These are phyloP conservation scores for Lymantria dispar DNA, from an alignment of 2,888 invertebrate species.

Conservation along the genomic window DNA sequence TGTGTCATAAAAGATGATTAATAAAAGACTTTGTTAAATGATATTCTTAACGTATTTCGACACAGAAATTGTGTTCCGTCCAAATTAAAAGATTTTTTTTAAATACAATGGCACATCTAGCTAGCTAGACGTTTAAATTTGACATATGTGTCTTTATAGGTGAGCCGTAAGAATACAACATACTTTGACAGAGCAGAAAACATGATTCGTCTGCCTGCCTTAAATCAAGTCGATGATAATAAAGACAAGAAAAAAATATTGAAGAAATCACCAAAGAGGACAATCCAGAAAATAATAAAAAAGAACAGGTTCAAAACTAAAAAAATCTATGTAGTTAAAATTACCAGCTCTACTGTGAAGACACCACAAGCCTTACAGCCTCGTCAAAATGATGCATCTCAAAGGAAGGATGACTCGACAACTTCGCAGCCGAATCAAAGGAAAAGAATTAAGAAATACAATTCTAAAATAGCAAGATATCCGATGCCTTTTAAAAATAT, in stretches of 20 bases:
- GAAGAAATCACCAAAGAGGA: slow-evolving; percentile 61
- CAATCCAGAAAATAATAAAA: slow-evolving; percentile 71
- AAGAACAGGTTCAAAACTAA: slow-evolving; percentile 51
- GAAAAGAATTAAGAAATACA: slow-evolving; percentile 45
- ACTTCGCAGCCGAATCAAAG: slow-evolving; percentile 46
- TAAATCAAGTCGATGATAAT: slow-evolving; percentile 41
- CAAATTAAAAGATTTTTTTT: too few species aligned
- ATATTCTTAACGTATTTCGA: too few species aligned
- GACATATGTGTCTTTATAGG: background rate
- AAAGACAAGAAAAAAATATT: slow-evolving; percentile 39
- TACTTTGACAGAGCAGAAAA: slow-evolving; percentile 64
- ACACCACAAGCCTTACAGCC: slow-evolving; percentile 29
- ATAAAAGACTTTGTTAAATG: too few species aligned
- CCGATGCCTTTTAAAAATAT: slow-evolving; percentile 62
- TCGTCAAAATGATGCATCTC: slow-evolving; percentile 32
- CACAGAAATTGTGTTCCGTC: too few species aligned
- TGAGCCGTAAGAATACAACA: slow-evolving; percentile 36
- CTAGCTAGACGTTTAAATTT: too few species aligned
- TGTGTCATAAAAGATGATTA: too few species aligned
- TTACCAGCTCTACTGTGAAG: slow-evolving; percentile 37
- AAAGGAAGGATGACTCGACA: slow-evolving; percentile 33
- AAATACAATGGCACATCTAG: too few species aligned
- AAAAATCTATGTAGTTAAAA: slow-evolving; percentile 42
- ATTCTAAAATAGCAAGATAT: slow-evolving; percentile 45
- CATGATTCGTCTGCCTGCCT: slow-evolving; percentile 50